Evolutionary conservation across 2,113 vertebrate genomes (phyloP).

Genomic region (Dasyornis broadbenti): DNA sequence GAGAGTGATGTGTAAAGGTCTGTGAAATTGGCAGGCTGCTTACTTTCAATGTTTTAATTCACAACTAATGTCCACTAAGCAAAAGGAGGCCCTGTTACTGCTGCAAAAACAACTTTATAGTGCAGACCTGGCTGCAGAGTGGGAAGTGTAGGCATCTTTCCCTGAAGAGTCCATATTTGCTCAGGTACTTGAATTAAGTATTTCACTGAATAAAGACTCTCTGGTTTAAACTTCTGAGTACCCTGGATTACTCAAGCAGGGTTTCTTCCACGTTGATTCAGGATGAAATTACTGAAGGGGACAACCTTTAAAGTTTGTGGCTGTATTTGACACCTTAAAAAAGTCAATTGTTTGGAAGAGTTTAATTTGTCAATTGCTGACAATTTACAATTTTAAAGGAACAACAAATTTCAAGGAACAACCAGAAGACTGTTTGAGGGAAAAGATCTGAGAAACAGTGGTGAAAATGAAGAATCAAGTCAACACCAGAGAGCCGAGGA

Average conservation of each 20-base stretch:
- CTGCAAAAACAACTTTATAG: not conserved
- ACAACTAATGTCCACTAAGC: not conserved
- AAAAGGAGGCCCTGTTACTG: not conserved
- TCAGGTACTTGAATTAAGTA: not conserved
- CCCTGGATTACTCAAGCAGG: not conserved
- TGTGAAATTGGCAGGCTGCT: constrained; percentile 22
- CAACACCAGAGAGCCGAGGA: not conserved
- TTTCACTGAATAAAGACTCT: not conserved
- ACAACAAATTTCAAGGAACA: not conserved
- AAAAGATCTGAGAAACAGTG: not conserved
- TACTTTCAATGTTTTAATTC: constrained; percentile 17
- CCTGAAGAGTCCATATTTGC: not conserved
- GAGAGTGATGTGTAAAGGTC: not conserved
- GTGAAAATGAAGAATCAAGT: not conserved
- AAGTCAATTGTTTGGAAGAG: not conserved
- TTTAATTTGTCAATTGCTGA: not conserved
- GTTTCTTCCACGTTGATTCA: not conserved
- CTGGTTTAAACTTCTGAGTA: not conserved
- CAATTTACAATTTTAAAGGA: not conserved
- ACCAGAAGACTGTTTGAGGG: not conserved
- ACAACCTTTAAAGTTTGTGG: not conserved
- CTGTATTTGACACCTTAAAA: not conserved
- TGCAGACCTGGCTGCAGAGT: not conserved
- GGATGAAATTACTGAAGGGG: not conserved
- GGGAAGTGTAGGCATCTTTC: not conserved